Percentiles rank a stretch among this genome's conserved stretches.
Conservation (phyloP, 92 coral and sea anemone genomes). For the Heliopora coerulea region DNA sequence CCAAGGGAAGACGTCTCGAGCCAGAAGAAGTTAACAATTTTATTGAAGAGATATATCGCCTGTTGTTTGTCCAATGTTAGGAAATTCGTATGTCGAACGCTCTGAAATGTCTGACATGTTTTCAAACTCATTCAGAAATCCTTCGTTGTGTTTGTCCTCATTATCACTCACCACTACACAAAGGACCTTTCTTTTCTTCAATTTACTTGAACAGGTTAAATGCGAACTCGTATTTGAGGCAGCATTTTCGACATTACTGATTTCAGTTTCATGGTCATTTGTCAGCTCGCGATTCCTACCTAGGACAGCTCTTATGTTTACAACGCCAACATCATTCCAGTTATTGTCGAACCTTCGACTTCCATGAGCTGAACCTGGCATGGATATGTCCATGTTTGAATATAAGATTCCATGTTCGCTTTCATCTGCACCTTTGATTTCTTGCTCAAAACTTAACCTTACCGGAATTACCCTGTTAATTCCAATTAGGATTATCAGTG, state of each 20-base stretch:
- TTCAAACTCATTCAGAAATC: background rate
- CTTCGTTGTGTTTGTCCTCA: background rate
- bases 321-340: background rate
- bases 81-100: background rate
- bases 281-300: background rate
- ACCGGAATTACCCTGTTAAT: constrained; percentile 54
- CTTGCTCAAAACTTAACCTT: constrained; percentile 71
- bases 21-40: no score
- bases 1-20: no score
- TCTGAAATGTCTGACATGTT: background rate
- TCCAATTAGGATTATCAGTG: constrained; percentile 46
- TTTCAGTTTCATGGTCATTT: background rate
- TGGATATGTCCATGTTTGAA: background rate
- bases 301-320: no score
- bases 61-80: no score
- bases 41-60: no score
- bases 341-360: background rate
- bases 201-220: background rate
- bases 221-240: background rate
- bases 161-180: background rate
- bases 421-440: constrained; percentile 77
- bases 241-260: background rate
- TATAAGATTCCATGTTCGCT: constrained; percentile 67
- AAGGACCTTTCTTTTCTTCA: background rate
- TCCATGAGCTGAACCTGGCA: constrained; percentile 3